These are phyloP conservation scores for Cyprinodon variegatus DNA, from an alignment of 2,113 vertebrate genomes.

Conservation along the genomic window DNA sequence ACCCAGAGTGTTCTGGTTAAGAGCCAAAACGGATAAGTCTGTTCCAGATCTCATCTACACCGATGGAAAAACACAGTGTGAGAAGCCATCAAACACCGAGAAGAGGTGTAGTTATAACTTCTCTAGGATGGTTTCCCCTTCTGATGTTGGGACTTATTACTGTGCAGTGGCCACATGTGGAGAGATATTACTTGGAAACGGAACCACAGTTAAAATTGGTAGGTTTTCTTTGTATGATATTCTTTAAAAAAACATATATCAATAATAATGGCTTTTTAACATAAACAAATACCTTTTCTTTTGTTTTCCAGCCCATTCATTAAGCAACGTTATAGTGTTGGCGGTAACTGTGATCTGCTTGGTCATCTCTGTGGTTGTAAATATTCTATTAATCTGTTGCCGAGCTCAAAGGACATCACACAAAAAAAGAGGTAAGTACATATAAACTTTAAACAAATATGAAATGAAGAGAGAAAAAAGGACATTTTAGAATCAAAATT, in stretches of 20 bases:
- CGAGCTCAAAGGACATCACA: neutral
- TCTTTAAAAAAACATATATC: neutral
- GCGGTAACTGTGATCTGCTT: neutral
- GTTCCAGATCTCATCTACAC: conserved; percentile 16
- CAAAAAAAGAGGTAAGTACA: neutral
- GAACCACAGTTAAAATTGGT: neutral
- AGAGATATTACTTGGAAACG: conserved; percentile 27
- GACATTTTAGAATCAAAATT: neutral
- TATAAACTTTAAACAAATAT: neutral
- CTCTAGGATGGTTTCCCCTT: conserved; percentile 14
- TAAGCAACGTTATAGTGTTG: neutral
- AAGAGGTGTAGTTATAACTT: conserved; percentile 11
- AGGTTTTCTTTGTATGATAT: neutral
- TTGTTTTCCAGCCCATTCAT: accelerated
- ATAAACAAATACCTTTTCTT: neutral
- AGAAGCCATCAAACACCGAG: neutral
- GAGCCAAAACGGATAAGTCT: conserved; percentile 3
- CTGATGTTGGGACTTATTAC: conserved; percentile 43
- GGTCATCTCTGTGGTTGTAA: neutral
- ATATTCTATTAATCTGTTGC: conserved; percentile 22
- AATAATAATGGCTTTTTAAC: neutral
- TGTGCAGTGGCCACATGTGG: conserved; percentile 41
- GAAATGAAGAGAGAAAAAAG: neutral
- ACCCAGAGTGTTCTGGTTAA: conserved; percentile 42
- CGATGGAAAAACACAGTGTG: conserved; percentile 6